These are phyloP conservation scores for Serripes groenlandicus DNA, from an alignment of 2,888 invertebrate species.

Conservation along the genomic window DNA sequence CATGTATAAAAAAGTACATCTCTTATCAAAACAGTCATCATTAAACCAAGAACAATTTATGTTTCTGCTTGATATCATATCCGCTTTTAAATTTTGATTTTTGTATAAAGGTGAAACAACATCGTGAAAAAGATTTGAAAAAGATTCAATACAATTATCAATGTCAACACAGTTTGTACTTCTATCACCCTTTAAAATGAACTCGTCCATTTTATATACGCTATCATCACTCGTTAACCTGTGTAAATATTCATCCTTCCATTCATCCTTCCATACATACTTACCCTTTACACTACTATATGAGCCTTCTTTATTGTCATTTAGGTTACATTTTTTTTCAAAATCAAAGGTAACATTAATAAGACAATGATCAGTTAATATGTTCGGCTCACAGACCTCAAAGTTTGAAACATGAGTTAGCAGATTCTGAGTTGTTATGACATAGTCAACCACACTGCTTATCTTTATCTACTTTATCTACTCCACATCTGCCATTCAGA, in stretches of 20 bases:
- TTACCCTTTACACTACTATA: background rate
- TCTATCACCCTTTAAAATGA: background rate
- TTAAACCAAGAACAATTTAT: too few species aligned
- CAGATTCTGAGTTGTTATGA: too few species aligned
- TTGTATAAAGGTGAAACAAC: slow-evolving; percentile 24
- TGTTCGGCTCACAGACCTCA: too few species aligned
- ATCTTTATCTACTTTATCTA: background rate
- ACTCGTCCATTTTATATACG: background rate
- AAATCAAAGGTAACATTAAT: too few species aligned
- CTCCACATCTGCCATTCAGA: slow-evolving; percentile 17
- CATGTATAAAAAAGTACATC: background rate
- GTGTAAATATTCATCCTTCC: background rate
- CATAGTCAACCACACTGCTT: too few species aligned
- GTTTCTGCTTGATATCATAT: too few species aligned
- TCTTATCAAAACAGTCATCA: too few species aligned
- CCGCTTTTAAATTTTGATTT: too few species aligned
- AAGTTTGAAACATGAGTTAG: too few species aligned
- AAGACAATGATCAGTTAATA: too few species aligned
- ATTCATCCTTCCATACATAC: too few species aligned
- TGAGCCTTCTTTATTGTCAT: background rate
- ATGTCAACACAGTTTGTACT: too few species aligned
- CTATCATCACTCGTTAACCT: background rate
- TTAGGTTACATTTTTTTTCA: background rate
- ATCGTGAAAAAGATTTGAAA: background rate
- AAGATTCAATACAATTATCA: background rate